Base-by-base conservation (phyloP, 1,140 invertebrate genomes). In the Cydia splendana region DNA sequence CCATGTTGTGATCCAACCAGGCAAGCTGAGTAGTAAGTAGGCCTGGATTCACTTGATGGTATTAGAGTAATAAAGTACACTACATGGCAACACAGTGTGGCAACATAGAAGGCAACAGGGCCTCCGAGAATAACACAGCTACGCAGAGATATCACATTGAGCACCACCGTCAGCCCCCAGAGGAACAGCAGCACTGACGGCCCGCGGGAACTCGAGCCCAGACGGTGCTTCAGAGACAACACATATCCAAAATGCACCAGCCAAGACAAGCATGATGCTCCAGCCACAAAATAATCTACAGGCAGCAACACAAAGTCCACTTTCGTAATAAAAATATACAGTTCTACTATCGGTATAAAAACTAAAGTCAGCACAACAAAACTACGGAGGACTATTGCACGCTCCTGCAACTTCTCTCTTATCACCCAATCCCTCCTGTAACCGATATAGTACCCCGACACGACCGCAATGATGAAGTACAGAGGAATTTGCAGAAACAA, bases 391-490 rank as follows among this genome's bases (percentile, higher is more conserved):
- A 95, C 93, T 79, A 97, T 94, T 45, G 95, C 89, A 65, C 93
- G 87, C 81, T 95, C 90, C 82, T 96, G 95, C n/a, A 89, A 79
- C 81, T 89, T 93, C 81, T 95, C 94, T 51, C 95, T 88, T 15
- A 93, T 85, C 13, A 95, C 94, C 86, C 93, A 94, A 65, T 94
- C 90, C 45, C 88, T 91, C 80, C 95, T 95, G 82, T 94, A 94
- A 20, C 96, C 97, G 79, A 96, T 95, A 88, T 96, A 96, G 92
- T 96, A 98, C 1, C 96, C 95, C 42, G 97, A 98, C 69, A 95
- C 86, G 28, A 96, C 93, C 7, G 96, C 95, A 78, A 98, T 93
- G 24, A 97, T 88, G 65, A 94, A 94, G 78, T 96, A 95, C 45
- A 95, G 87, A 30, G 97, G 97, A 76, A 97, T 94, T 87, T 96